A percentile compares a stretch with the other conserved stretches of the same genome.
Conservation (phyloP, 2,888 invertebrate species). For the Clistopyga incitator region DNA sequence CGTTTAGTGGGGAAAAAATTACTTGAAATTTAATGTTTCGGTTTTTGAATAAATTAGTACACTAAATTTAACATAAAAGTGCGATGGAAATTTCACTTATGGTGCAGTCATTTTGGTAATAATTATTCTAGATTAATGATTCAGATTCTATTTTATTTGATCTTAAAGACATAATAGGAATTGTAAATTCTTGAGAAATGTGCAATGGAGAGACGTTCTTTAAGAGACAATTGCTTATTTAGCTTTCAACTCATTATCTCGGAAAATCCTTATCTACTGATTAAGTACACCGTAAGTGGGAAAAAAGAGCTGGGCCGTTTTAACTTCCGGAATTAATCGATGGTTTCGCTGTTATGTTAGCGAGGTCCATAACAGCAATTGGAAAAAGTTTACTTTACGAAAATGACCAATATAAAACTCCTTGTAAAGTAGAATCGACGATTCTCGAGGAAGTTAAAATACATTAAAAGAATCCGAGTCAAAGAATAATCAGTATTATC, state of each 20-base stretch:
- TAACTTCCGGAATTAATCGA: conserved; percentile 45
- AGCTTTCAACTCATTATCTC: background rate
- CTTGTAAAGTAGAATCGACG: conserved; percentile 1
- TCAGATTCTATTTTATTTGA: background rate
- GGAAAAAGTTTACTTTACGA: conserved; percentile 1
- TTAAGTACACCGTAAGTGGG: background rate
- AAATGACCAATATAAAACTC: conserved; percentile 24
- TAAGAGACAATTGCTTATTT: background rate
- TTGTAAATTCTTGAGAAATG: too few species aligned
- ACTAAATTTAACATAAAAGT: too few species aligned
- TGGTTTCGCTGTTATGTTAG: conserved; percentile 1
- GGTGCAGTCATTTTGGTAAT: background rate
- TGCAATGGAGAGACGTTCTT: background rate
- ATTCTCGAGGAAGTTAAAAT: background rate
- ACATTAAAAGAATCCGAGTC: background rate
- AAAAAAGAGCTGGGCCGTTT: background rate
- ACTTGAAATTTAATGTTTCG: background rate
- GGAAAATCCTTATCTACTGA: background rate
- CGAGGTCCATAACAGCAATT: conserved; percentile 40
- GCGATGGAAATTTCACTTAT: background rate
- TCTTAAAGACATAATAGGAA: background rate
- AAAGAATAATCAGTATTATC: background rate
- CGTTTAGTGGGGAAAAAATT: background rate
- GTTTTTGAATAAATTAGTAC: too few species aligned
- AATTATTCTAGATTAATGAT: too few species aligned